Evolutionary conservation across 2,797 vertebrate species (phyloP), one percentile per base, ranked within the genome.

Genomic region (Bradypodion pumilum): DNA sequence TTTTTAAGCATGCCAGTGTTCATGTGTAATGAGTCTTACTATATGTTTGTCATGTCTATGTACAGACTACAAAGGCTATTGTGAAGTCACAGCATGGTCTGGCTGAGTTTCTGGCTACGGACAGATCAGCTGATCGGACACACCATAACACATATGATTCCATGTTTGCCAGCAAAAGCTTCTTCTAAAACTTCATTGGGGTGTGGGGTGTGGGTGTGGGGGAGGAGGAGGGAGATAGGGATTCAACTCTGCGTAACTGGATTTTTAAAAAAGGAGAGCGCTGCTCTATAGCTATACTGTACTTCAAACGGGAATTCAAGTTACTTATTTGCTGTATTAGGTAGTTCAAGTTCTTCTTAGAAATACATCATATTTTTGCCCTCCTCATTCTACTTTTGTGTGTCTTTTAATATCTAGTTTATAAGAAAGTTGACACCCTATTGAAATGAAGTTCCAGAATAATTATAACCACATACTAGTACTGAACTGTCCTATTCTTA

Each of bases 71-170:
- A 94, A 95, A 60, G 80, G 91, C 93, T 7, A 56, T 85, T 93
- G 90, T 94, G 94, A 87, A 90, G 90, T 92, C 80, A 78, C 92
- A 93, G 85, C 93, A 92, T 95, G 90, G 89, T 83, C 85, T 77
- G 93, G 90, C 19, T 77, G 83, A 91, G 93, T 92, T 95, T 91
- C 94, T 95, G 94, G 95, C 95, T 95, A 93, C 96, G 95, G 95
- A 95, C 93, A 92, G 85, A 95, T 96, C 92, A 93, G 92, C 91
- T 95, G 95, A 95, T 94, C 93, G 95, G 92, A 93, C 92, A 92
- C 94, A 95, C 95, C 93, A 93, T 93, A 94, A 94, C 91, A 95
- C 95, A 96, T 96, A 95, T 95, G 80, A 93, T 94, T 93, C 93
- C 91, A 91, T 89, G 86, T 90, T 95, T 92, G 87, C 86, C 93